Conservation (phyloP, 2,797 vertebrate species). For the Gymnodraco acuticeps region DNA sequence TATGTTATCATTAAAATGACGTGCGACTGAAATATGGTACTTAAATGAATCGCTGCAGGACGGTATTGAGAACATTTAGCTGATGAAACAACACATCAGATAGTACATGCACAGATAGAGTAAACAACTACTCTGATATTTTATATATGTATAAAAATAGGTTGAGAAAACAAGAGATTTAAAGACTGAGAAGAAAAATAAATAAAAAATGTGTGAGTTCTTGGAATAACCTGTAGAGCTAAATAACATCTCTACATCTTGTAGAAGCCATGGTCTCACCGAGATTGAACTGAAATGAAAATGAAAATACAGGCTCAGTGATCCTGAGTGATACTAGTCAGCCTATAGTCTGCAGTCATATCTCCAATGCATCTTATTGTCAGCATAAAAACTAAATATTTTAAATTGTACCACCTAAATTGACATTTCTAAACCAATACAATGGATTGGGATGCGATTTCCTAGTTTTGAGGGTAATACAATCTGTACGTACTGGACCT, state of each 20-base stretch:
- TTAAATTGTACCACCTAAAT: slow-evolving; percentile 2
- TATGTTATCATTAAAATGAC: slow-evolving; percentile 19
- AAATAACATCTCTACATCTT: slow-evolving; percentile 77
- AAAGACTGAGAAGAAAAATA: slow-evolving; percentile 68
- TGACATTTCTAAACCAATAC: slow-evolving; percentile 28
- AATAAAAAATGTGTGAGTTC: slow-evolving; percentile 72
- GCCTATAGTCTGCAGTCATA: slow-evolving; percentile 33
- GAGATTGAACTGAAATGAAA: slow-evolving; percentile 75
- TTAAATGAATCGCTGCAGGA: slow-evolving; percentile 44
- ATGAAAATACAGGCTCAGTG: slow-evolving; percentile 38
- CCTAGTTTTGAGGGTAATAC: background rate
- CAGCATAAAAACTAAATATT: slow-evolving; percentile 19
- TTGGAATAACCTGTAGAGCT: slow-evolving; percentile 53
- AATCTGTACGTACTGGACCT: slow-evolving; percentile 11
- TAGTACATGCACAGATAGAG: slow-evolving; percentile 48
- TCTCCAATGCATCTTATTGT: slow-evolving; percentile 20
- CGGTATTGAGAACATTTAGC: slow-evolving; percentile 21
- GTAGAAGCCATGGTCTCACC: slow-evolving; percentile 69
- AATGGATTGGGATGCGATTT: background rate
- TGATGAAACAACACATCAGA: slow-evolving; percentile 55
- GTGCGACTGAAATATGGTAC: slow-evolving; percentile 64
- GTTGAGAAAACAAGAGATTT: slow-evolving; percentile 41
- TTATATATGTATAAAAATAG: slow-evolving; percentile 66
- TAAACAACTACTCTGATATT: slow-evolving; percentile 47
- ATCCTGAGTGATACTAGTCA: slow-evolving; percentile 15